A percentile compares a stretch with the other conserved stretches of the same genome.
Conservation (phyloP, 2,797 vertebrate genomes). For the Betta splendens region DNA sequence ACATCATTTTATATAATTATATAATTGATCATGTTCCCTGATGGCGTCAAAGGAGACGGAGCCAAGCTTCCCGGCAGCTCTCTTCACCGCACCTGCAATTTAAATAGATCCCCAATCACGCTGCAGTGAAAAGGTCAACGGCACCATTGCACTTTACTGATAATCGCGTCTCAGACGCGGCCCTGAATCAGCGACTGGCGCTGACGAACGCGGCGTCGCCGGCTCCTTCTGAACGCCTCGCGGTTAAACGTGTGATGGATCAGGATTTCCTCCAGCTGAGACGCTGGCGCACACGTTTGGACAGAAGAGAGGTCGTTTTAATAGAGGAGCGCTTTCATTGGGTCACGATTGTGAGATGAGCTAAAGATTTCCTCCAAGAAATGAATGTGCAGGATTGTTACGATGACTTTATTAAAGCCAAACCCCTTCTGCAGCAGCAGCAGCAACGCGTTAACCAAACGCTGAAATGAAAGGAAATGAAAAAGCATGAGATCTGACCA, state of each 20-base stretch:
- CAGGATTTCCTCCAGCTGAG: slow-evolving; percentile 33
- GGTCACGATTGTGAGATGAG: slow-evolving; percentile 8
- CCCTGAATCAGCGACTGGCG: slow-evolving; percentile 41
- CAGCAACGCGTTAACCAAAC: slow-evolving; percentile 5
- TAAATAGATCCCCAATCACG: slow-evolving; percentile 38
- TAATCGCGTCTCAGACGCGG: slow-evolving; percentile 25
- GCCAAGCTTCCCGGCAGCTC: slow-evolving; percentile 28
- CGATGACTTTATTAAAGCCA: background rate
- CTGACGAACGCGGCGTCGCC: slow-evolving; percentile 54
- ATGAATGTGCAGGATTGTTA: background rate
- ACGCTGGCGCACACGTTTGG: slow-evolving; percentile 10
- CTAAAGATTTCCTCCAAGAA: slow-evolving; percentile 19
- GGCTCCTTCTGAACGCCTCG: too few species aligned
- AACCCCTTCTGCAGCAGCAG: background rate
- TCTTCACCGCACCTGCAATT: slow-evolving; percentile 46
- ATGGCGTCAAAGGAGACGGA: slow-evolving; percentile 30
- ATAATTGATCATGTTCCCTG: slow-evolving; percentile 56
- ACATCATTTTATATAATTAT: slow-evolving; percentile 57
- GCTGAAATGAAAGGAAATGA: slow-evolving; percentile 28
- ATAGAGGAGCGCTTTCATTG: slow-evolving; percentile 5
- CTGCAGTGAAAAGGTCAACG: slow-evolving; percentile 18
- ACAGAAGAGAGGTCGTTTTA: background rate
- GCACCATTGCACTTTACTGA: slow-evolving; percentile 23
- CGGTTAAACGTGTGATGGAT: slow-evolving; percentile 40
- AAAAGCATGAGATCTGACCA: slow-evolving; percentile 31